phyloP scores from a whole-genome alignment of 2,888 invertebrate species.

The Auanema freiburgensis region DNA sequence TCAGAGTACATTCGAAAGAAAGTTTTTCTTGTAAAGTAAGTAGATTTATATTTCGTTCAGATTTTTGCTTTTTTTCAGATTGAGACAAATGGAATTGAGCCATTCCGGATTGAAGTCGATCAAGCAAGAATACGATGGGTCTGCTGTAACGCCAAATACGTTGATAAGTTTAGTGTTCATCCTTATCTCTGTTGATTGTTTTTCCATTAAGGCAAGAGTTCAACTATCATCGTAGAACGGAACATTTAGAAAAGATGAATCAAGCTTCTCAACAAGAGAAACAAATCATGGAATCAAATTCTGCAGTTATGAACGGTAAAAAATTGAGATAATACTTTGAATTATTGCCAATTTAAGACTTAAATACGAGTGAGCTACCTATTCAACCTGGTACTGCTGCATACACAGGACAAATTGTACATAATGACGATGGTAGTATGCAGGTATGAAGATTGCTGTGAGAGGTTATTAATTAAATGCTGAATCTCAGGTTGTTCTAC shows the following conservation, averaged over 20 bases:
- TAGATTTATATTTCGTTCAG: conserved; percentile 21
- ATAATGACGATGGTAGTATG: conserved; percentile 27
- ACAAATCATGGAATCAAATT: too few relatives aligned
- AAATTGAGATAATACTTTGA: too few relatives aligned
- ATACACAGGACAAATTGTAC: conserved; percentile 22
- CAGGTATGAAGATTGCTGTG: conserved; percentile 17
- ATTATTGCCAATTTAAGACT: not conserved
- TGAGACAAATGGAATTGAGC: conserved; percentile 10
- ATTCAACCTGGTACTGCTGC: conserved; percentile 13
- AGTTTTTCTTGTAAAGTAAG: conserved; percentile 38
- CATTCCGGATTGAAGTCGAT: conserved; percentile 32
- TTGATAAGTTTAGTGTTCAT: conserved; percentile 25
- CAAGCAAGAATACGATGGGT: conserved; percentile 40
- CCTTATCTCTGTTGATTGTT: not conserved
- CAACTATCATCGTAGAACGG: not conserved
- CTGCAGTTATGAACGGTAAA: conserved; percentile 3
- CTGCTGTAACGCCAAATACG: conserved; percentile 43
- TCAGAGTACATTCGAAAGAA: conserved; percentile 49
- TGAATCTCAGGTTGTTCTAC: conserved; percentile 21
- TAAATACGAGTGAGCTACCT: conserved; percentile 1
- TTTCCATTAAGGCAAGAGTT: too few relatives aligned
- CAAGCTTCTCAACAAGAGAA: too few relatives aligned
- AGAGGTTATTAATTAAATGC: not conserved
- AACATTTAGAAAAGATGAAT: too few relatives aligned
- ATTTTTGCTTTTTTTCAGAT: conserved; percentile 2